A percentile compares a stretch with the other conserved stretches of the same genome.
Conservation (phyloP, 1,140 invertebrate genomes). For the Cephus cinctus region DNA sequence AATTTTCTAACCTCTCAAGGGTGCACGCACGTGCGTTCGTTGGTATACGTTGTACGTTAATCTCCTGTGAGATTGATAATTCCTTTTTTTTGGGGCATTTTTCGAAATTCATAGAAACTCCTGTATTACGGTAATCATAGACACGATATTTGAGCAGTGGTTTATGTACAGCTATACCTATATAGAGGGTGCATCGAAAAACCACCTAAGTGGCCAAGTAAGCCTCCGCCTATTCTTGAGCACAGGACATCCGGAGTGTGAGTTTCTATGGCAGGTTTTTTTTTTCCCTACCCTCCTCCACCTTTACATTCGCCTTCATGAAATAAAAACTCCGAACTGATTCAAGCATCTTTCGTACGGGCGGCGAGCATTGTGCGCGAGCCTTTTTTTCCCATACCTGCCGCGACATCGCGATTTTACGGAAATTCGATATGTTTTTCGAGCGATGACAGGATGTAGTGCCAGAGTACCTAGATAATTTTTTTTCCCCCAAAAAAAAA, state of each 20-base stretch:
- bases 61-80: too few relatives aligned
- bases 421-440: conserved; percentile 50
- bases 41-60: too few relatives aligned
- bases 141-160: too few relatives aligned
- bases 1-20: too few relatives aligned
- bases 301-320: conserved; percentile 26
- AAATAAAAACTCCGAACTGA: conserved; percentile 35
- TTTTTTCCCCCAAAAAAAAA: neutral
- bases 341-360: conserved; percentile 32
- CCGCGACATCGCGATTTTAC: conserved; percentile 43
- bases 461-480: neutral
- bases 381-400: conserved; percentile 20
- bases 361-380: conserved; percentile 25
- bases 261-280: conserved; percentile 38
- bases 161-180: neutral
- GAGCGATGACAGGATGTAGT: conserved; percentile 23
- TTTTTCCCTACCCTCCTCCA: conserved; percentile 17
- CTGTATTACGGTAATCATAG: too few relatives aligned
- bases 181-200: conserved; percentile 8
- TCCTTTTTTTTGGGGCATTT: too few relatives aligned
- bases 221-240: conserved; percentile 30
- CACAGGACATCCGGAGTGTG: conserved; percentile 43
- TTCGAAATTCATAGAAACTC: too few relatives aligned
- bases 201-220: conserved; percentile 39
- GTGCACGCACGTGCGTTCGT: too few relatives aligned